A percentile compares a stretch with the other conserved stretches of the same genome.
phyloP scores from a whole-genome alignment of 2,888 invertebrate genomes.

The Congeria kusceri region DNA sequence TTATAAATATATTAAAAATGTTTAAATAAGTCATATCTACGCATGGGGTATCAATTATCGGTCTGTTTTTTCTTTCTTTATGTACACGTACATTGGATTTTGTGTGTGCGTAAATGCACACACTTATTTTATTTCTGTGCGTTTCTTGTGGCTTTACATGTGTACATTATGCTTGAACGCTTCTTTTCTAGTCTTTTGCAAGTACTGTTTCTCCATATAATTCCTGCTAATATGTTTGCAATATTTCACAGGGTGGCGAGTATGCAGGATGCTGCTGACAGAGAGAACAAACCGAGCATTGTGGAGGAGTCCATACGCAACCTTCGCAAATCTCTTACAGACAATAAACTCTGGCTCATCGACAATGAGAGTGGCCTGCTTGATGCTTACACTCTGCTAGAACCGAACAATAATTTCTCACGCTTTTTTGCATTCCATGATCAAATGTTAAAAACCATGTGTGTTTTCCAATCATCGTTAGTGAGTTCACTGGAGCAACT shows the following conservation, averaged over 20 bases:
- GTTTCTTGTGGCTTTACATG: no score
- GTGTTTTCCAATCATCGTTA: slow-evolving; percentile 81
- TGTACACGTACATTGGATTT: no score
- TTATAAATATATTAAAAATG: no score
- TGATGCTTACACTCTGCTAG: slow-evolving; percentile 84
- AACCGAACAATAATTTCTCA: slow-evolving; percentile 45
- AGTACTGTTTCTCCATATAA: not conserved
- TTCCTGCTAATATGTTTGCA: not conserved
- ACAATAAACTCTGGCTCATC: slow-evolving; percentile 84
- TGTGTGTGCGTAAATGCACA: no score
- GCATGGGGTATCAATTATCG: no score
- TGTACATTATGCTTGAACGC: no score
- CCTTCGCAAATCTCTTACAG: slow-evolving; percentile 79
- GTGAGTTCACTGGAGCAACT: slow-evolving; percentile 70
- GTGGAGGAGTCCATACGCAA: slow-evolving; percentile 84
- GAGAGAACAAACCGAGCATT: slow-evolving; percentile 81
- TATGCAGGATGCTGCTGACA: slow-evolving; percentile 85
- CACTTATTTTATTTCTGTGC: no score
- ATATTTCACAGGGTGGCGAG: slow-evolving; percentile 84
- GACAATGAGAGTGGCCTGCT: slow-evolving; percentile 86
- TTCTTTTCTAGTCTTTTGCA: no score
- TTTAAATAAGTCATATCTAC: no score
- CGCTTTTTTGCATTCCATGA: slow-evolving; percentile 81
- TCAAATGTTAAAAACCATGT: slow-evolving; percentile 81
- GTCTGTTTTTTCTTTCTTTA: no score